Conservation (phyloP, 2,888 invertebrate genomes). For the Nemotelus nigrinus region DNA sequence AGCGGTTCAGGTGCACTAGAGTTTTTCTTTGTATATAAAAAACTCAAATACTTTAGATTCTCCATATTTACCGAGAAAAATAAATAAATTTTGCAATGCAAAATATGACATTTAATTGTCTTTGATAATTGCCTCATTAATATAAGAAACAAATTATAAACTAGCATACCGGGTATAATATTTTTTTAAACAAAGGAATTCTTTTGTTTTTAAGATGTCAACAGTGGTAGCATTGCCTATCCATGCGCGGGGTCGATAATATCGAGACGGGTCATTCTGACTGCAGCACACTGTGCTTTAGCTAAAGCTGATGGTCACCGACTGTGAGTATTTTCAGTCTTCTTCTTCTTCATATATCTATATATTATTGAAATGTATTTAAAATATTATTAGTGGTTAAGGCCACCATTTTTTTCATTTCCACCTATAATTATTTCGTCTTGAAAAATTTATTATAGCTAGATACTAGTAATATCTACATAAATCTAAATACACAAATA, state of each 20-base stretch:
- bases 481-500: no score
- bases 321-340: conserved; percentile 69
- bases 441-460: no score
- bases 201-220: conserved; percentile 67
- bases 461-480: no score
- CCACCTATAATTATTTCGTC: no score
- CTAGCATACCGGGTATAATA: background rate
- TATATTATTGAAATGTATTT: no score
- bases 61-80: no score
- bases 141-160: background rate
- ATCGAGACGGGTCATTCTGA: conserved; percentile 71
- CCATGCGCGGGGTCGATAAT: conserved; percentile 82
- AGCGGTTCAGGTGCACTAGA: no score
- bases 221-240: conserved; percentile 75
- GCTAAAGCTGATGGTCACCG: conserved; percentile 80
- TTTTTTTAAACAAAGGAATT: background rate
- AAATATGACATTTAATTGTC: background rate
- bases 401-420: no score
- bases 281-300: conserved; percentile 82
- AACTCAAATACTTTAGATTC: no score
- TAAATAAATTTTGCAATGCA: no score
- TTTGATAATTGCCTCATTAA: background rate
- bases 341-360: background rate
- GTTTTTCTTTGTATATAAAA: no score
- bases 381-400: no score